Evolutionary conservation across 2,888 invertebrate genomes (phyloP), one percentile per base, ranked within the genome.

Genomic region (Heterodera filipjevi): DNA sequence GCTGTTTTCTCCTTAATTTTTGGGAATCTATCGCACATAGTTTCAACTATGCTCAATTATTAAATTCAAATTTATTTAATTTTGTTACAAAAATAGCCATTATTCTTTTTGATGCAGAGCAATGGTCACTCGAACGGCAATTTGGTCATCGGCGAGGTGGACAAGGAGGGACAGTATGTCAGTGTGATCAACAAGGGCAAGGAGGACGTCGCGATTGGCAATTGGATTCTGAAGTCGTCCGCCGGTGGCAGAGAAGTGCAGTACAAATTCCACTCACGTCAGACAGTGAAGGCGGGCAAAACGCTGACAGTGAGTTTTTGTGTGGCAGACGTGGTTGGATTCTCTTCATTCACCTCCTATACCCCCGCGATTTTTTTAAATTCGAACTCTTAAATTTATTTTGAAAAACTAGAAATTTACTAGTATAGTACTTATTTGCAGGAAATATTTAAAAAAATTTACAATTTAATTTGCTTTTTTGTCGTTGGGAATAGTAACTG

Each of bases 191-290:
- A 88, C 81, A 85, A 81, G 74, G 80, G 83, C 14, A 85, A 84
- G 22, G 86, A 87, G 70, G 87, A 87, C 59, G 79, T 86, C 32
- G 49, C 77, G n/a, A 78, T 88, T 32, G 88, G 84, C 30, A 84
- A 83, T n/a, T 89, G 83, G 83, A 71, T 74, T 44, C 66, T 88
- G 44, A 82, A 77, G 59, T 77, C 76, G 71, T 84, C 81, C 19
- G 86, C 84, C 39, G 76, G 74, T 2, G 85, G 81, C 71, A 81
- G 81, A 66, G 87, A 87, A 80, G 82, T 85, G 49, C 80, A 70
- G n/a, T 85, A 81, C 82, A 85, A 84, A 79, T 84, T 84, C 77
- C 78, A 80, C 71, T 71, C 80, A 1, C 80, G 81, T 39, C 78
- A 79, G 44, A 33, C 44, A 39, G 32, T 85, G 59, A 81, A 81